Evolutionary conservation across 2,888 invertebrate genomes (phyloP), one percentile per base, ranked within the genome.

Genomic region (Agrenia bidenticulata): DNA sequence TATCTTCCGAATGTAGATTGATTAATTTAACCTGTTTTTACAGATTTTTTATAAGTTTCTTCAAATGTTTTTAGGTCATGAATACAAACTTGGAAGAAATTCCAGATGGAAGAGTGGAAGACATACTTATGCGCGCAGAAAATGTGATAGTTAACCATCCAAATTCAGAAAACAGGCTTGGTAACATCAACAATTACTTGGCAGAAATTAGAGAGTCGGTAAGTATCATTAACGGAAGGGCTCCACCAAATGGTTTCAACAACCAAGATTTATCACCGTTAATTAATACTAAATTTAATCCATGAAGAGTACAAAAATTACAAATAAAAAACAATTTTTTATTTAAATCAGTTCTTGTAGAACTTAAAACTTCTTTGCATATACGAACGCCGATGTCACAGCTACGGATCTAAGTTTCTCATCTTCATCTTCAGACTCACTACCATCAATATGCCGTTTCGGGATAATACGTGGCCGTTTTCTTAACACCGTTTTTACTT

Each of bases 301-400:
- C n/a, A n/a, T n/a, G n/a, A n/a, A n/a, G n/a, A n/a, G n/a, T n/a
- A n/a, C n/a, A n/a, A n/a, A n/a, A n/a, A n/a, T n/a, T n/a, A n/a
- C n/a, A n/a, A n/a, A n/a, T n/a, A n/a, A n/a, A n/a, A n/a, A n/a
- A n/a, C n/a, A n/a, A n/a, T n/a, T n/a, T n/a, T n/a, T n/a, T n/a
- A n/a, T n/a, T n/a, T n/a, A n/a, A n/a, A n/a, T 11, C 11, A 49
- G 7, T 49, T 11, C 11, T 11, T 49, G 19, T 19, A 57, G 39
- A 19, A 23, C 2, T 41, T 39, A 63, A 19, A 51, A 59, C 9
- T 17, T 9, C 26, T 57, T 49, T 32, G 59, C 67, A 41, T 60
- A 13, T 9, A 74, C 73, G 73, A 73, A 74, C 9, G 72, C 73
- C 2, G 64, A 55, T 17, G 64, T 37, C 1, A 74, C 74, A 1